These are phyloP conservation scores for Plagodis pulveraria DNA, from an alignment of 2,888 invertebrate genomes.

Conservation along the genomic window DNA sequence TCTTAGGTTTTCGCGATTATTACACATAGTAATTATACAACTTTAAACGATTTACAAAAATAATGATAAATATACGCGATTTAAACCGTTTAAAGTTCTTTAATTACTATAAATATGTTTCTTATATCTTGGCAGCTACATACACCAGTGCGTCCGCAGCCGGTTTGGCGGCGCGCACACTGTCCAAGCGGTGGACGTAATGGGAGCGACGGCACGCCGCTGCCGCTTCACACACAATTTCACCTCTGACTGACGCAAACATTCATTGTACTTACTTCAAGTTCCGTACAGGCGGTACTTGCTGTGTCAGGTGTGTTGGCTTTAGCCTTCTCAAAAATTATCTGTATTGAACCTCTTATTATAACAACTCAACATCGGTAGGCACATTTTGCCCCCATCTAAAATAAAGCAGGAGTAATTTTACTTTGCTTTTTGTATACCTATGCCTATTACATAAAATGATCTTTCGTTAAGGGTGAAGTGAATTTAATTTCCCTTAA, in stretches of 20 bases:
- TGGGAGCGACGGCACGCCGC: conserved; percentile 83
- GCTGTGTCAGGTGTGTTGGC: conserved; percentile 65
- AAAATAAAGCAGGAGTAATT: neutral
- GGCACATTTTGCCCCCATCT: neutral
- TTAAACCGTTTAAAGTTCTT: too few species aligned
- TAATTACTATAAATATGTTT: too few species aligned
- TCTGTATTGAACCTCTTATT: neutral
- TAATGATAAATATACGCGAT: too few species aligned
- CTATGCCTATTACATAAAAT: too few species aligned
- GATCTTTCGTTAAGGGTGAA: too few species aligned
- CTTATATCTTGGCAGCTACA: conserved; percentile 43
- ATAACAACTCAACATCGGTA: neutral
- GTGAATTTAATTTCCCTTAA: too few species aligned
- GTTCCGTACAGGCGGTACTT: conserved; percentile 32
- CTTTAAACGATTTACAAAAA: too few species aligned
- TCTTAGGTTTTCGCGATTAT: too few species aligned
- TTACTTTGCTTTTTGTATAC: too few species aligned
- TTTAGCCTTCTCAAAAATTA: conserved; percentile 21
- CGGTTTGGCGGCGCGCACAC: conserved; percentile 75
- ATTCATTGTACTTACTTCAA: conserved; percentile 75
- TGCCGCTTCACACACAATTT: conserved; percentile 85
- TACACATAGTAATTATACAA: too few species aligned
- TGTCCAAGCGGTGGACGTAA: conserved; percentile 72
- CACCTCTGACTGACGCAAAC: conserved; percentile 84
- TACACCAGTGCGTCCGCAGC: conserved; percentile 61